A percentile compares a stretch with the other conserved stretches of the same genome.
Conservation (phyloP, 2,888 invertebrate species). For the Troilus luridus region DNA sequence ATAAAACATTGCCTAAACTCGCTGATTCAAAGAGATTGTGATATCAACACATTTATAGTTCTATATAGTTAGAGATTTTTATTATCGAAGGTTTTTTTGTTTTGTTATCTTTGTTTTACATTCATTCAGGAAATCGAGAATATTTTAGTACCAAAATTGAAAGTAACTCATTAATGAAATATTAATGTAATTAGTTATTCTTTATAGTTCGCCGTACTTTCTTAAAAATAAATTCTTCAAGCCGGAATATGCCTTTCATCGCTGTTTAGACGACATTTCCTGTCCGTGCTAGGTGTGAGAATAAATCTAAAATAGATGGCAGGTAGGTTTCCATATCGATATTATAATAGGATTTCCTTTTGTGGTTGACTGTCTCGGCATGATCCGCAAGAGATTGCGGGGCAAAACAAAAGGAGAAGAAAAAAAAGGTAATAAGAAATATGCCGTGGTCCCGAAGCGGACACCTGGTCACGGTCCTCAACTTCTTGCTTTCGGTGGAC, state of each 20-base stretch:
- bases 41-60: too few species aligned
- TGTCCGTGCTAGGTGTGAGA: background rate
- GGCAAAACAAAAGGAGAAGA: background rate
- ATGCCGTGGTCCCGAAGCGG: background rate
- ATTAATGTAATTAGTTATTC: background rate
- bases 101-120: too few species aligned
- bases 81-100: too few species aligned
- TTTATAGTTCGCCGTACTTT: background rate
- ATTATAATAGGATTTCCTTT: constrained; percentile 24
- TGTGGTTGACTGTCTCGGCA: constrained; percentile 15
- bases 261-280: background rate
- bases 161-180: too few species aligned
- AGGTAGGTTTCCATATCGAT: background rate
- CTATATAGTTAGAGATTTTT: too few species aligned
- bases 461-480: constrained; percentile 34
- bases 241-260: background rate
- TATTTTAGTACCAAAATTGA: too few species aligned
- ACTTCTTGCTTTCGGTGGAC: constrained; percentile 24
- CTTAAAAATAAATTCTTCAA: background rate
- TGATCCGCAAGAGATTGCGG: constrained; percentile 9
- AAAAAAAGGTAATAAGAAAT: constrained; percentile 31
- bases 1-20: too few species aligned
- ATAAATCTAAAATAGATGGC: background rate
- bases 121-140: too few species aligned
- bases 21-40: too few species aligned